phyloP scores from a whole-genome alignment of 2,888 invertebrate genomes.

The Stenurella melanura region DNA sequence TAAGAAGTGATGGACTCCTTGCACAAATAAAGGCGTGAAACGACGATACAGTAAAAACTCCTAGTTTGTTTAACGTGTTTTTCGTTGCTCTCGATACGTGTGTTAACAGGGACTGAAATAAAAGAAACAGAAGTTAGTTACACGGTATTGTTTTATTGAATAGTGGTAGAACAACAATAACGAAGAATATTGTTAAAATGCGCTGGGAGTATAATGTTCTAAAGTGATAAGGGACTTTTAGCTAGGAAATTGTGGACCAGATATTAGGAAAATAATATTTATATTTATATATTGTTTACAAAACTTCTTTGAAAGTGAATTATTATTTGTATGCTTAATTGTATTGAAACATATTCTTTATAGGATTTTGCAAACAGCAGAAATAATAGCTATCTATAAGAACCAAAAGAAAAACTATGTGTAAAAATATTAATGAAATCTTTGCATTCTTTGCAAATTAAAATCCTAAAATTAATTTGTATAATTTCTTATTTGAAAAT shows the following conservation, averaged over 20 bases:
- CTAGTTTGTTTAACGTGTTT: conserved; percentile 94
- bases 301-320: too few relatives aligned
- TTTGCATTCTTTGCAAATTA: too few relatives aligned
- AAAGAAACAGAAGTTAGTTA: conserved; percentile 50
- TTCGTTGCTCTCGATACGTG: conserved; percentile 97
- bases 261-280: too few relatives aligned
- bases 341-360: too few relatives aligned
- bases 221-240: neutral
- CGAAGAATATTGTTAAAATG: neutral
- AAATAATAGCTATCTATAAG: too few relatives aligned
- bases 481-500: too few relatives aligned
- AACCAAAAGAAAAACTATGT: too few relatives aligned
- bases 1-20: conserved; percentile 92
- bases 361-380: too few relatives aligned
- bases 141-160: neutral
- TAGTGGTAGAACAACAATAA: neutral
- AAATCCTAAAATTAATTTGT: too few relatives aligned
- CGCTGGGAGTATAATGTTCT: neutral
- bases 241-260: neutral
- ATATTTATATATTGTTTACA: too few relatives aligned
- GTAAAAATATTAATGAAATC: too few relatives aligned
- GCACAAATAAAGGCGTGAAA: conserved; percentile 99
- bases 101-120: conserved; percentile 91
- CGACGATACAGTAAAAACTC: conserved; percentile 97
- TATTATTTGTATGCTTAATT: too few relatives aligned